phyloP scores from a whole-genome alignment of 2,888 invertebrate genomes.

The Myathropa florea region DNA sequence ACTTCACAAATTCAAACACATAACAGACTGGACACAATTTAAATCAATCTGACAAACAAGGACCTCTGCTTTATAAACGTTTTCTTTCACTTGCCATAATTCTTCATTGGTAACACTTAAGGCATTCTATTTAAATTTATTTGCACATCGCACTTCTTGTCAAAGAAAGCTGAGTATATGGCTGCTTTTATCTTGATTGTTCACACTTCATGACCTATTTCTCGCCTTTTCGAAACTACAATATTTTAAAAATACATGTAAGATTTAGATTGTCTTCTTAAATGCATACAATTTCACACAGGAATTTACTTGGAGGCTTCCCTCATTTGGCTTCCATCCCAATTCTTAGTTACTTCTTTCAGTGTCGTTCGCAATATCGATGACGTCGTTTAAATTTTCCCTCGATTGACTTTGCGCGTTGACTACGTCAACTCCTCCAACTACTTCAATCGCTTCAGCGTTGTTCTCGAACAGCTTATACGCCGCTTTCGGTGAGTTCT shows the following conservation, averaged over 20 bases:
- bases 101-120: not conserved
- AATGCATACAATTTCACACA: not conserved
- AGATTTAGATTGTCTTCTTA: not conserved
- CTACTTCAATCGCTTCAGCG: conserved; percentile 72
- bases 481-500: conserved; percentile 74
- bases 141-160: not conserved
- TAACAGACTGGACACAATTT: not conserved
- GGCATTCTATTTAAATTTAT: not conserved
- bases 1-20: too few species aligned
- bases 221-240: not conserved
- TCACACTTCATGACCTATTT: not conserved
- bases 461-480: conserved; percentile 75
- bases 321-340: conserved; percentile 1
- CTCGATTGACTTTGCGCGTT: not conserved
- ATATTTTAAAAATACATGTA: not conserved
- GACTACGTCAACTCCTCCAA: conserved; percentile 71
- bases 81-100: not conserved
- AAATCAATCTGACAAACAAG: not conserved
- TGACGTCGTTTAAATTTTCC: not conserved
- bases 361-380: not conserved
- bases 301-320: not conserved
- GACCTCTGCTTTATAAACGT: not conserved
- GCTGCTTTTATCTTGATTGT: not conserved
- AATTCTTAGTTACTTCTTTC: conserved; percentile 20
- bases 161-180: not conserved